Base-by-base conservation (phyloP, 1,140 invertebrate species). In the Wasmannia auropunctata region DNA sequence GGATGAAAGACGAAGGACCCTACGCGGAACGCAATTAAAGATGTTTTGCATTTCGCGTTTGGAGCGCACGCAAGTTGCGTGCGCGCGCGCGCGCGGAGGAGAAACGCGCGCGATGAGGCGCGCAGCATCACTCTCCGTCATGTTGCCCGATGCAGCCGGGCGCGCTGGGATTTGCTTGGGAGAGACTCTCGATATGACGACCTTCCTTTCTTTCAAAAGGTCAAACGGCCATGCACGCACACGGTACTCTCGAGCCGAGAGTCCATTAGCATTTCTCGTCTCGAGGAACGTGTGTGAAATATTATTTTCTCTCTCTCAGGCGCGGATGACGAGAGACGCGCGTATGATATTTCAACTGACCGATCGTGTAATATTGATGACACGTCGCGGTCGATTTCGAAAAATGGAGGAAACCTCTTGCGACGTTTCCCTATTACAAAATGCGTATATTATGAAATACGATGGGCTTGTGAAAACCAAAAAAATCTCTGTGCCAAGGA, bases 181-280 rank as follows among this genome's bases (percentile, higher is more conserved):
- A 86, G 34, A 83, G 34, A 76, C 69, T 10, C 62, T 10, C 62
- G 46, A 65, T n/a, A n/a, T 56, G 54, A 34, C 84, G 87, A 88
- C 89, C 91, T 92, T 92, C 91, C 90, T 91, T 92, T 89, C 87
- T 86, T 90, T 91, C 40, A 63, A 92, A 92, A 92, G 90, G 91
- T 92, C 90, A 92, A 89, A 90, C 72, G 86, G 90, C 65, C 84
- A 91, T 81, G 72, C 51, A 67, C 67, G 60, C 62, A 90, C 37
- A 60, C 81, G 25, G 34, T 72, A 85, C 70, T 87, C 56, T 25
- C 67, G 56, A 60, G n/a, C n/a, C 81, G 34, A n/a, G n/a, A n/a
- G n/a, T 56, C 25, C 54, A 90, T 90, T 90, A 90, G 19, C 86
- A 84, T 90, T 88, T 90, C 89, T 72, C 22, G 76, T 62, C 63